A percentile compares a stretch with the other conserved stretches of the same genome.
These are phyloP conservation scores for Eugnorisma glareosa DNA, from an alignment of 2,888 invertebrate genomes.

Conservation along the genomic window DNA sequence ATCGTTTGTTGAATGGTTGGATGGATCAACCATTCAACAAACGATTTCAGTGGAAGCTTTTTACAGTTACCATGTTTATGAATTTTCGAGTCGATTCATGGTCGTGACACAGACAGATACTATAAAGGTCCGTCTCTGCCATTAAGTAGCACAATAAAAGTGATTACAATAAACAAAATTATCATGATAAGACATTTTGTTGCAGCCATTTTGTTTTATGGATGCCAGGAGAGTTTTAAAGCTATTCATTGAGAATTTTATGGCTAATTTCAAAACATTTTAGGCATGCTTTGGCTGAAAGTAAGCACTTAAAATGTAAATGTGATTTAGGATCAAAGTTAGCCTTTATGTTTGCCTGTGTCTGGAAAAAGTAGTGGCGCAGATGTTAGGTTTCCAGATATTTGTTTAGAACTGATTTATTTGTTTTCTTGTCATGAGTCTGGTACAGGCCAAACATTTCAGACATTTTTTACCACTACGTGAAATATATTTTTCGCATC, in stretches of 20 bases:
- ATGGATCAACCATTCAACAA: not conserved
- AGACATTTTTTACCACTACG: not conserved
- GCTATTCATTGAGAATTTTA: constrained; percentile 69
- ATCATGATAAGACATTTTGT: constrained; percentile 67
- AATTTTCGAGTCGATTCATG: constrained; percentile 9
- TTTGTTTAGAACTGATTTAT: constrained; percentile 2
- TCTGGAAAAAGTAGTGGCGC: constrained; percentile 35
- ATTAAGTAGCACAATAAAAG: constrained; percentile 36
- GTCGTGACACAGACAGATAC: not conserved
- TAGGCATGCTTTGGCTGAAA: constrained; percentile 42
- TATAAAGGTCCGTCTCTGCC: constrained; percentile 10
- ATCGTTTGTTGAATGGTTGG: no score
- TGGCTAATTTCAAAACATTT: constrained; percentile 60
- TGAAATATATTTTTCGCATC: not conserved
- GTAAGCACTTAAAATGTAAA: constrained; percentile 56
- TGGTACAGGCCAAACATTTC: not conserved
- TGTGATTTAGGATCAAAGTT: constrained; percentile 49
- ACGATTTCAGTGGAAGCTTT: not conserved
- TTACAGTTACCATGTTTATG: constrained; percentile 1
- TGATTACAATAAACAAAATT: constrained; percentile 68
- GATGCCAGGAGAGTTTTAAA: constrained; percentile 62
- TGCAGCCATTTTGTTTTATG: constrained; percentile 70
- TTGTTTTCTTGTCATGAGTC: not conserved
- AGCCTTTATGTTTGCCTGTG: constrained; percentile 29
- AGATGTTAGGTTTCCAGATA: constrained; percentile 27